Evolutionary conservation across 1,140 invertebrate genomes (phyloP).

Genomic region (Leptonema lineaticorne): DNA sequence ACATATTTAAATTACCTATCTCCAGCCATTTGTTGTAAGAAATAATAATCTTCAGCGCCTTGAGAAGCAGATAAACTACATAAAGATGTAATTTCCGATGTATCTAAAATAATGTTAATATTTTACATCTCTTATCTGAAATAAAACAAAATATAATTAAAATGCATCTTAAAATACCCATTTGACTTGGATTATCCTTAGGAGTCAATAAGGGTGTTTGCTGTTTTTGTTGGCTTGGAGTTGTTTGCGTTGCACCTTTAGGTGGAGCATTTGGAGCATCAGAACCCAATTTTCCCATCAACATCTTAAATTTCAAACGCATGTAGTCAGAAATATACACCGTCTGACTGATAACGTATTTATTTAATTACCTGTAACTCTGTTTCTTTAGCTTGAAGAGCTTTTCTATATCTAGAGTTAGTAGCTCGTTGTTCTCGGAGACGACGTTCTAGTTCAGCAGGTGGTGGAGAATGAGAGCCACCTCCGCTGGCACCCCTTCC

Average conservation of each 20-base stretch:
- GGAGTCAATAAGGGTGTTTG: constrained; percentile 42
- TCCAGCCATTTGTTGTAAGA: constrained; percentile 43
- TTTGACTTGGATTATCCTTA: constrained; percentile 53
- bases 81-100: constrained; percentile 60
- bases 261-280: constrained; percentile 50
- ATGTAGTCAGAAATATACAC: not conserved
- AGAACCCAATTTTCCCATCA: constrained; percentile 54
- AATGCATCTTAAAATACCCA: constrained; percentile 43
- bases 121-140: not conserved
- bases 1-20: constrained; percentile 45
- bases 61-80: constrained; percentile 59
- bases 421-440: constrained; percentile 74
- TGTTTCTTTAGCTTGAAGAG: constrained; percentile 75
- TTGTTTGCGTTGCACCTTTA: constrained; percentile 46
- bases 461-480: constrained; percentile 58
- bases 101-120: constrained; percentile 48
- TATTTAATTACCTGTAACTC: constrained; percentile 66
- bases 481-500: constrained; percentile 66
- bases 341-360: not conserved
- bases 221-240: constrained; percentile 43
- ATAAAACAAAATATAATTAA: constrained; percentile 4
- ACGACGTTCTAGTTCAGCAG: constrained; percentile 72
- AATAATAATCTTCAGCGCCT: constrained; percentile 47
- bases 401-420: constrained; percentile 76
- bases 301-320: constrained; percentile 44